Conservation (phyloP, 1,140 invertebrate species). For the Drosophila aff. region DNA sequence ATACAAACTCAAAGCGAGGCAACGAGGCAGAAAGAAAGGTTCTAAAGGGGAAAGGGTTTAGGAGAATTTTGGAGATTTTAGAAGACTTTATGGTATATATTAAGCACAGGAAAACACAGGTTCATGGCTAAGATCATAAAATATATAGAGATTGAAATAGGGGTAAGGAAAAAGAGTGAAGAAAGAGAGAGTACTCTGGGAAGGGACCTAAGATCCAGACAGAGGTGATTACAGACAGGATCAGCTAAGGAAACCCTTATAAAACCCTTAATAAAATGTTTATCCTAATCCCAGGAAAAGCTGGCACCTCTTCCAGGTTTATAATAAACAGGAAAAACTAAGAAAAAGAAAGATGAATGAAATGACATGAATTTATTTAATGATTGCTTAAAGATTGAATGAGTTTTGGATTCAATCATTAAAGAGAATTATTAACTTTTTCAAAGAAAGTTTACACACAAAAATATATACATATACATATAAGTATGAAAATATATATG, state of each 20-base stretch:
- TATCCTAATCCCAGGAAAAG: neutral
- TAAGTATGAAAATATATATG: neutral
- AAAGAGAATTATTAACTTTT: neutral
- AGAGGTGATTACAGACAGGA: neutral
- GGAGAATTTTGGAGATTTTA: neutral
- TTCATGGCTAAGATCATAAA: neutral
- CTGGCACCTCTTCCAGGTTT: neutral
- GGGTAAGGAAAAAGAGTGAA: no score
- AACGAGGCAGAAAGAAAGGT: slow-evolving; percentile 15
- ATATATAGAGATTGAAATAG: neutral
- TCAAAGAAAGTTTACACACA: neutral
- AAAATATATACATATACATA: neutral
- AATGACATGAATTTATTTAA: no score
- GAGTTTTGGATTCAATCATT: neutral
- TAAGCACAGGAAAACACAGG: neutral
- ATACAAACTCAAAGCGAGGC: slow-evolving; percentile 9
- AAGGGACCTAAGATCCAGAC: neutral
- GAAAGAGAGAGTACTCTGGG: neutral
- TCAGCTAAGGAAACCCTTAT: neutral
- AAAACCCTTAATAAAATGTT: neutral
- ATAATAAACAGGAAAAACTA: neutral
- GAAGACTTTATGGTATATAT: neutral
- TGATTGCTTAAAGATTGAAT: no score
- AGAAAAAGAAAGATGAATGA: neutral
- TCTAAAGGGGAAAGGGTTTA: neutral